These are phyloP conservation scores for Pollenia amentaria DNA, from an alignment of 2,888 invertebrate species.

Conservation along the genomic window DNA sequence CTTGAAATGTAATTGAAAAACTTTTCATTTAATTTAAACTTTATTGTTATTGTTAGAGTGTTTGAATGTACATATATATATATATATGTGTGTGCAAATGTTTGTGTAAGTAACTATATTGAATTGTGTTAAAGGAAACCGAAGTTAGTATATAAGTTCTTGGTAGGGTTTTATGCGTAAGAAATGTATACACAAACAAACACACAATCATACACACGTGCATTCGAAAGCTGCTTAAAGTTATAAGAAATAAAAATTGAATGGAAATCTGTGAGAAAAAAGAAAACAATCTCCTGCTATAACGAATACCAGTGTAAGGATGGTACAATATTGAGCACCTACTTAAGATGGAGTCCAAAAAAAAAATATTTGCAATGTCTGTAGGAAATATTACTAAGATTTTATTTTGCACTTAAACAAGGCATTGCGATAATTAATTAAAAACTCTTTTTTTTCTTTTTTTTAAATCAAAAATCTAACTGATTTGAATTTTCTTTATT, in stretches of 20 bases:
- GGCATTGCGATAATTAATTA: no score
- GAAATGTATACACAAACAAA: constrained; percentile 32
- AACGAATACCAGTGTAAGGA: constrained; percentile 21
- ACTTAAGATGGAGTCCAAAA: neutral
- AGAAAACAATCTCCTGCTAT: constrained; percentile 25
- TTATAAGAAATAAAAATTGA: constrained; percentile 51
- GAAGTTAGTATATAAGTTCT: constrained; percentile 19
- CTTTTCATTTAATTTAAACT: constrained; percentile 77
- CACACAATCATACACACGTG: constrained; percentile 4
- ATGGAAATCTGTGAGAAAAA: constrained; percentile 32
- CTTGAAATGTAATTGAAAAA: constrained; percentile 76
- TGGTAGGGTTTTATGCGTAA: constrained; percentile 32
- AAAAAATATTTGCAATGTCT: neutral
- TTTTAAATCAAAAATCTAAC: no score
- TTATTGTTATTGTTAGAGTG: constrained; percentile 70
- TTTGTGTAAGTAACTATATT: constrained; percentile 16
- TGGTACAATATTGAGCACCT: constrained; percentile 28
- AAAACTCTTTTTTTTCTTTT: no score
- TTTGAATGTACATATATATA: neutral
- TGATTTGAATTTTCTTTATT: no score
- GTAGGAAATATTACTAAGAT: constrained; percentile 1
- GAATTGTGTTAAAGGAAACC: constrained; percentile 32
- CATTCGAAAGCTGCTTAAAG: constrained; percentile 32
- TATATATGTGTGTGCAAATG: neutral
- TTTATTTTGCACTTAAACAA: no score